phyloP scores from a whole-genome alignment of 2,797 vertebrate species.

The Poliocrania exsul region DNA sequence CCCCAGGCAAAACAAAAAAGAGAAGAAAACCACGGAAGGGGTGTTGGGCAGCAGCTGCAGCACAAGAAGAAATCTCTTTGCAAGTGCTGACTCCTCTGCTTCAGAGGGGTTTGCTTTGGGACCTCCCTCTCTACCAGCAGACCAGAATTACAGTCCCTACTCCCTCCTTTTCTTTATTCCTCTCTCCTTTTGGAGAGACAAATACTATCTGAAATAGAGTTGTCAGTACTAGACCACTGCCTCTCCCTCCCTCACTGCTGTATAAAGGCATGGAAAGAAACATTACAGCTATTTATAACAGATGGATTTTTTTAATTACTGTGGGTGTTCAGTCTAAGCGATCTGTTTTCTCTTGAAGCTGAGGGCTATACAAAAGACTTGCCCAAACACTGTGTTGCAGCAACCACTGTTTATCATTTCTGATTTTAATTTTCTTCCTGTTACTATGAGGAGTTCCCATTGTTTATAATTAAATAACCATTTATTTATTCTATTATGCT shows the following conservation, averaged over 20 bases:
- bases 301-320: background rate
- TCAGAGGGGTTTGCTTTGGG: background rate
- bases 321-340: background rate
- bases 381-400: background rate
- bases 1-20: background rate
- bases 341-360: background rate
- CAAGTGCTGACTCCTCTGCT: fast-evolving
- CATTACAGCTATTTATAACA: background rate
- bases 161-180: background rate
- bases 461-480: constrained; percentile 26
- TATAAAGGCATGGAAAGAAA: background rate
- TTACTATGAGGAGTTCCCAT: background rate
- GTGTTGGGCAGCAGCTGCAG: fast-evolving
- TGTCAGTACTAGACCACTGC: background rate
- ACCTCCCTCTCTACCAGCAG: background rate
- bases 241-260: background rate
- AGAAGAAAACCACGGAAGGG: background rate
- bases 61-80: background rate
- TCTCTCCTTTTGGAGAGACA: background rate
- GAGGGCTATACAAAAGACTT: background rate
- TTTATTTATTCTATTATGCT: background rate
- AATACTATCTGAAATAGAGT: background rate
- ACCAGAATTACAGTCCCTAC: background rate
- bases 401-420: background rate
- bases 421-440: constrained; percentile 12